A percentile compares a stretch with the other conserved stretches of the same genome.
Conservation (phyloP, 1,140 invertebrate species). For the Camponotus pennsylvanicus region DNA sequence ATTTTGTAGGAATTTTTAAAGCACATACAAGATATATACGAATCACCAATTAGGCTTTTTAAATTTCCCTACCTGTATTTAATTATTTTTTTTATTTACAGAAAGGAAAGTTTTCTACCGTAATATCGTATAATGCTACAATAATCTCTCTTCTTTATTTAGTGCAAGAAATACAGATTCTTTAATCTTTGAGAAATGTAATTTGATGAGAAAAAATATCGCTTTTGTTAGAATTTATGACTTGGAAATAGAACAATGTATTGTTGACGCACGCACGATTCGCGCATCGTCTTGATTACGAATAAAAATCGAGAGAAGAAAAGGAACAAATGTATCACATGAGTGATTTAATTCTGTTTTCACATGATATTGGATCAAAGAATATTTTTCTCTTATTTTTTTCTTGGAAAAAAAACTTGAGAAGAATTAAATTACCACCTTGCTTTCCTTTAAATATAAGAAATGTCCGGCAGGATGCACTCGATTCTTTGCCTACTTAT, state of each 20-base stretch:
- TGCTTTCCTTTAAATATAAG: not conserved
- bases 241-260: not conserved
- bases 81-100: not conserved
- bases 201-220: not conserved
- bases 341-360: constrained; percentile 69
- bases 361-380: constrained; percentile 47
- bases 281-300: constrained; percentile 24
- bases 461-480: not conserved
- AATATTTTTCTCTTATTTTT: not conserved
- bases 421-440: constrained; percentile 59
- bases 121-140: not conserved
- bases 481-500: not conserved
- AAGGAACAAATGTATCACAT: constrained; percentile 17
- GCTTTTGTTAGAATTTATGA: not conserved
- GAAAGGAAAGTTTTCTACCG: no score
- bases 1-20: no score
- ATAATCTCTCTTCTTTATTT: constrained; percentile 1
- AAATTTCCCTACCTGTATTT: constrained; percentile 5
- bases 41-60: not conserved
- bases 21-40: no score
- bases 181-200: not conserved
- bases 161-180: not conserved
- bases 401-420: constrained; percentile 68
- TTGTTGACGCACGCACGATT: not conserved
- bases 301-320: constrained; percentile 27